Evolutionary conservation across 2,888 invertebrate genomes (phyloP), one percentile per base, ranked within the genome.

Genomic region (Atrina japonica): DNA sequence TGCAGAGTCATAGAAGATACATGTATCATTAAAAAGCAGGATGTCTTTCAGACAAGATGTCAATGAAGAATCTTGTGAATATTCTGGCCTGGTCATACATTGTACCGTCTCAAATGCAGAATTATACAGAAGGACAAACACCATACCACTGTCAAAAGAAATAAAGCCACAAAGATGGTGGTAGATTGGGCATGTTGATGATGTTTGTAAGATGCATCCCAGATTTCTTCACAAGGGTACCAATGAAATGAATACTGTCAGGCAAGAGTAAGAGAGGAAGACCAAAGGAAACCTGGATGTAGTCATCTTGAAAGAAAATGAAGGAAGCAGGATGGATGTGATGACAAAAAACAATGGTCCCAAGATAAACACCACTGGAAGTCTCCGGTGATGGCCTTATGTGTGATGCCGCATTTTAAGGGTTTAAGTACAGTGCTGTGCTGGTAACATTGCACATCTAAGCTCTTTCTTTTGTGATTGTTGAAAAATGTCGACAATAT

Each of bases 41-140:
- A 60, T 47, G 60, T 60, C 18, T 60, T 60, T 35, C 40, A 47
- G 43, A 60, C 55, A 14, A 45, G 55, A 47, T 55, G 47, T 61
- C 55, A 47, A 35, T 9, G 25, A 45, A 68, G 40, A 47, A 68
- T 55, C 29, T 30, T 45, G 30, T 29, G 29, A 16, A 61, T 60
- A 45, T 45, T 27, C 21, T 45, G 29, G 47, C 29, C 45, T 16
- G 29, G n/a, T n/a, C n/a, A n/a, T n/a, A n/a, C n/a, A n/a, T n/a
- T n/a, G 14, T 11, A 60, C 45, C 25, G 21, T 60, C 25, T 29
- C n/a, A 16, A 60, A 47, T n/a, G 16, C 45, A 21, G 27, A 60
- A 18, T 14, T 47, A n/a, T 60, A 60, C 27, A 14, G 16, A 14
- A 45, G 49, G 25, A 60, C 25, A 27, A 3, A 29, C 47, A 60